These are phyloP conservation scores for Hipparchia sbordonii DNA, from an alignment of 2,888 invertebrate species.

Conservation along the genomic window DNA sequence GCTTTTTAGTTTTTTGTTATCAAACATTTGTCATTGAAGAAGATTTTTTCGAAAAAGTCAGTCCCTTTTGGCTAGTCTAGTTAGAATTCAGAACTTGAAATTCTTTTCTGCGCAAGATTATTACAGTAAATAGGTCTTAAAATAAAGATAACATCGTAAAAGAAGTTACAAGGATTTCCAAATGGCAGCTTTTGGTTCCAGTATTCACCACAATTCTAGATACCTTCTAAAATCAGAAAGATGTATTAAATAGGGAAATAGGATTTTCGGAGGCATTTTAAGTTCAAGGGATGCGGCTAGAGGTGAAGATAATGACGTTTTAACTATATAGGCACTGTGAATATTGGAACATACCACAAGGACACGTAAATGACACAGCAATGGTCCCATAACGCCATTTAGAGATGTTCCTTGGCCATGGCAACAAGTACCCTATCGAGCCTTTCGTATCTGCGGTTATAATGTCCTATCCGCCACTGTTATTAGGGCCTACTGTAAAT, in stretches of 20 bases:
- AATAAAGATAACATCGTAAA: constrained; percentile 36
- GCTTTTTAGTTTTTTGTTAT: constrained; percentile 39
- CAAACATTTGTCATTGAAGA: background rate
- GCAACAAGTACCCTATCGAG: constrained; percentile 49
- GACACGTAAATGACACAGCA: constrained; percentile 54
- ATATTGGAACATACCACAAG: constrained; percentile 67
- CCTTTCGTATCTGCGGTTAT: constrained; percentile 10
- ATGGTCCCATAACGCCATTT: constrained; percentile 66
- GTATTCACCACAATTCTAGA: constrained; percentile 55
- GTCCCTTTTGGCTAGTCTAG: background rate
- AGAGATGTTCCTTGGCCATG: constrained; percentile 65
- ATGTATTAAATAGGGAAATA: too few species aligned
- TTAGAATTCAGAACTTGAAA: too few species aligned
- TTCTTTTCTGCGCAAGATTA: too few species aligned
- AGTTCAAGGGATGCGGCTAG: background rate
- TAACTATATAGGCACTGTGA: constrained; percentile 51
- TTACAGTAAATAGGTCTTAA: background rate
- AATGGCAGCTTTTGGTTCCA: constrained; percentile 50
- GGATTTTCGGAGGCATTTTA: background rate
- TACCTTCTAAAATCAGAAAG: background rate
- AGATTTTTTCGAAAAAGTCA: background rate
- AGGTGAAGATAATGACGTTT: background rate
- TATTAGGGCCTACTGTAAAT: background rate
- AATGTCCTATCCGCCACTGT: background rate
- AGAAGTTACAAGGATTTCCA: constrained; percentile 31